Conservation (phyloP, 2,888 invertebrate genomes). For the Xylota sylvarum region DNA sequence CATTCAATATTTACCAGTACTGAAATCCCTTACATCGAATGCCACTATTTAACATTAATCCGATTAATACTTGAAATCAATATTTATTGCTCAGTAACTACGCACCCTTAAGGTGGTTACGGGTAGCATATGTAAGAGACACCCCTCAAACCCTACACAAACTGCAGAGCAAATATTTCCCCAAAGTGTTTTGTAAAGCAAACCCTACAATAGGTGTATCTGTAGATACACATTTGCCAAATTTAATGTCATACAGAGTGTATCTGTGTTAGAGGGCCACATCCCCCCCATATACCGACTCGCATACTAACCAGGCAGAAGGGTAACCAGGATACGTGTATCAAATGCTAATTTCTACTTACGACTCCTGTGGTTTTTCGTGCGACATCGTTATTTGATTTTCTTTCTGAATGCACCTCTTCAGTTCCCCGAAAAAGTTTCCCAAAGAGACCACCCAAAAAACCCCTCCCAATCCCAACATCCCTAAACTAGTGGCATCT, state of each 20-base stretch:
- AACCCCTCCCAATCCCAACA: not conserved
- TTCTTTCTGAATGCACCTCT: slow-evolving; percentile 39
- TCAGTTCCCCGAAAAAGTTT: slow-evolving; percentile 1
- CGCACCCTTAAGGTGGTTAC: not conserved
- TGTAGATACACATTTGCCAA: slow-evolving; percentile 1
- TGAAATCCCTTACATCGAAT: slow-evolving; percentile 7
- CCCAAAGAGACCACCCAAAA: not conserved
- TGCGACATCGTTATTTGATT: slow-evolving; percentile 32
- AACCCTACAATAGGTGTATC: too few species aligned
- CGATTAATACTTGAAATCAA: slow-evolving; percentile 50
- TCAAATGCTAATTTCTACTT: slow-evolving; percentile 54
- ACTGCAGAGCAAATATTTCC: not conserved
- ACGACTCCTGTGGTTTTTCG: slow-evolving; percentile 28
- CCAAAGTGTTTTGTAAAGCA: not conserved
- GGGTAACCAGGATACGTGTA: slow-evolving; percentile 41
- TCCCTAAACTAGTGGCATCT: slow-evolving; percentile 14
- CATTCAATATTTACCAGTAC: slow-evolving; percentile 5
- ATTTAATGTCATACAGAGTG: slow-evolving; percentile 16
- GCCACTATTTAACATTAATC: slow-evolving; percentile 43
- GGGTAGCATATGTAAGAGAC: not conserved
- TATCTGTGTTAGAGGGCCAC: not conserved
- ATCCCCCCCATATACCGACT: not conserved
- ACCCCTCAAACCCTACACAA: not conserved
- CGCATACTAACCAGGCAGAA: slow-evolving; percentile 21
- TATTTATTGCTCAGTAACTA: slow-evolving; percentile 29